Evolutionary conservation across 1,140 invertebrate species (phyloP).

Genomic region (Scaptomyza pallida): DNA sequence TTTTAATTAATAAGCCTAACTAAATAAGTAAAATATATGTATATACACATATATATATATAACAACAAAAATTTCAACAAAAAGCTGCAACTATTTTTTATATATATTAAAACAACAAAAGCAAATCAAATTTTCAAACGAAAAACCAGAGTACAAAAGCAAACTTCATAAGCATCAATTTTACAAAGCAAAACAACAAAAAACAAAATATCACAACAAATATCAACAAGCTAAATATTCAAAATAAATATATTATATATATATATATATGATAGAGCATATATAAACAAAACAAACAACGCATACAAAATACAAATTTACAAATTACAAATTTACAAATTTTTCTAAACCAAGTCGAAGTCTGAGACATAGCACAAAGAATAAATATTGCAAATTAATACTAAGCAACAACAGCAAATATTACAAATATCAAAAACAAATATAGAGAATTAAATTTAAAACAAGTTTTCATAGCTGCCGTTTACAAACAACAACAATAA

Average conservation of each 20-base stretch:
- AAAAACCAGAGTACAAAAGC: conserved; percentile 71
- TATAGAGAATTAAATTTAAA: conserved; percentile 9
- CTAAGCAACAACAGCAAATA: conserved; percentile 41
- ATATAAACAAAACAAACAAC: conserved; percentile 55
- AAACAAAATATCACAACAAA: conserved; percentile 33
- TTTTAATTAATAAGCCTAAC: conserved; percentile 58
- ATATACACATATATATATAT: conserved; percentile 29
- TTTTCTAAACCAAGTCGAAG: conserved; percentile 54
- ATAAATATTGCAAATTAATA: conserved; percentile 40
- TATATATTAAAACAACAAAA: conserved; percentile 52
- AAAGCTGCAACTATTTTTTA: conserved; percentile 64
- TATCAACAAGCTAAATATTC: conserved; percentile 50
- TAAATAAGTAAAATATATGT: conserved; percentile 57
- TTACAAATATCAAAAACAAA: conserved; percentile 35
- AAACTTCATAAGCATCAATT: conserved; percentile 63
- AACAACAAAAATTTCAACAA: conserved; percentile 53
- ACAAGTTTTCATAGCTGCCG: conserved; percentile 69
- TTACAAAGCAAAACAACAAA: conserved; percentile 41
- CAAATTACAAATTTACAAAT: conserved; percentile 76
- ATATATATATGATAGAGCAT: too few species aligned
- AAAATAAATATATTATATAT: conserved; percentile 16
- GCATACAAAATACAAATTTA: conserved; percentile 80
- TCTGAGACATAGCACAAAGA: conserved; percentile 46
- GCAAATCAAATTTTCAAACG: conserved; percentile 45
- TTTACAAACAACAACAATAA: conserved; percentile 48